phyloP scores from a whole-genome alignment of 2,888 invertebrate genomes.

The Capitulum mitella region DNA sequence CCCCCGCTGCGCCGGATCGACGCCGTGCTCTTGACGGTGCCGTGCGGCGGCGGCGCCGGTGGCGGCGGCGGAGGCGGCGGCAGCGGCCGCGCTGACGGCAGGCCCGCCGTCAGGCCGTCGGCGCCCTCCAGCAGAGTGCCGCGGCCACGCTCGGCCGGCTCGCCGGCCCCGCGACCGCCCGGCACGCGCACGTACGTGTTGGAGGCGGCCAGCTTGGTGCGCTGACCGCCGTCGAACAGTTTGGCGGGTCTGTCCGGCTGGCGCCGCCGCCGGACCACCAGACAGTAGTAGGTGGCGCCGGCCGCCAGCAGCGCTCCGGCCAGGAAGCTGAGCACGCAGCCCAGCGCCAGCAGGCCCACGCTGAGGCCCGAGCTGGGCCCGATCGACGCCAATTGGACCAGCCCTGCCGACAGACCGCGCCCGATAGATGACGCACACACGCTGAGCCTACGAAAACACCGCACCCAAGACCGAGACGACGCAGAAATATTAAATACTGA shows the following conservation, averaged over 20 bases:
- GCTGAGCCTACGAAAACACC: too few relatives aligned
- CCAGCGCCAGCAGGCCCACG: neutral
- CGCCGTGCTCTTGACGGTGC: neutral
- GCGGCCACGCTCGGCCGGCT: constrained; percentile 17
- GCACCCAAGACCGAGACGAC: too few relatives aligned
- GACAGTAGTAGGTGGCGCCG: neutral
- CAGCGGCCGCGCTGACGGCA: too few relatives aligned
- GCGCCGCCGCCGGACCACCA: neutral
- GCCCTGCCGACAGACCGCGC: too few relatives aligned
- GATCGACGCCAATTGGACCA: neutral
- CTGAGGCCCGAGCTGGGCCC: neutral
- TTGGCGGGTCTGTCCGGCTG: neutral
- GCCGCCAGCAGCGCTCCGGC: neutral
- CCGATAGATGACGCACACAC: too few relatives aligned
- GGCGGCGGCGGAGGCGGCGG: too few relatives aligned
- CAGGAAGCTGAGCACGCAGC: constrained; percentile 4
- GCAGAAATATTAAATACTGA: too few relatives aligned
- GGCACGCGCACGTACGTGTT: neutral
- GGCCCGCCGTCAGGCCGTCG: too few relatives aligned
- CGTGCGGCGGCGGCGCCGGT: too few relatives aligned
- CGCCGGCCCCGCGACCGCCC: neutral
- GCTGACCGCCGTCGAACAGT: neutral
- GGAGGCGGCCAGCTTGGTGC: neutral
- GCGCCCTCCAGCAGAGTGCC: too few relatives aligned
- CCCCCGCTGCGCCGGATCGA: constrained; percentile 16